phyloP scores from a whole-genome alignment of 2,113 vertebrate species.

The Pholis gunnellus region DNA sequence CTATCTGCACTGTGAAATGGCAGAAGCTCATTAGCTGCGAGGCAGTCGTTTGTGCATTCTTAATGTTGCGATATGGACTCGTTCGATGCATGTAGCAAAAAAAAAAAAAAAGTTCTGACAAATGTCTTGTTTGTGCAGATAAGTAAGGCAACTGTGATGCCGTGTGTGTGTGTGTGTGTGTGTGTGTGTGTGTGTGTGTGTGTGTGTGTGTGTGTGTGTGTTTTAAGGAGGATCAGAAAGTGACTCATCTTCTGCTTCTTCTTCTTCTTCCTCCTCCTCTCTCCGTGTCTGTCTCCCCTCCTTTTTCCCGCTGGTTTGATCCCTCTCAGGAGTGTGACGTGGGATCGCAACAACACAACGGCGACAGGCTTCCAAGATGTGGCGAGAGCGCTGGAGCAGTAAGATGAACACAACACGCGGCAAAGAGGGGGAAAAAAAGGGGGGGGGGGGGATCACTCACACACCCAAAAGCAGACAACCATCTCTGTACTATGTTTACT shows the following conservation, averaged over 20 bases:
- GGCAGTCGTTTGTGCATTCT: constrained; percentile 30
- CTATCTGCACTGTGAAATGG: constrained; percentile 27
- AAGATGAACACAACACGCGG: constrained; percentile 68
- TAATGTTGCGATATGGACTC: constrained; percentile 29
- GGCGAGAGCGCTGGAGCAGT: constrained; percentile 93
- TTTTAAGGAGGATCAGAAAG: constrained; percentile 24
- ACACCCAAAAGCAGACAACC: constrained; percentile 47
- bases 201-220: not conserved
- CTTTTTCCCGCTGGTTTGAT: constrained; percentile 47
- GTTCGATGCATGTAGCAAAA: not conserved
- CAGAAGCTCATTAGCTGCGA: constrained; percentile 57
- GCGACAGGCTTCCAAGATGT: constrained; percentile 91
- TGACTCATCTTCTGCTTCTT: constrained; percentile 21
- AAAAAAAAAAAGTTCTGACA: not conserved
- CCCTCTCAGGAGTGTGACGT: constrained; percentile 88
- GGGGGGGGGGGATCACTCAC: constrained; percentile 26
- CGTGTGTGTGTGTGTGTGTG: constrained; percentile 1
- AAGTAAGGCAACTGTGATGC: constrained; percentile 8
- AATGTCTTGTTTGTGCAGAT: constrained; percentile 27
- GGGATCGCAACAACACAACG: constrained; percentile 93
- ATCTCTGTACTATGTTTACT: constrained; percentile 53
- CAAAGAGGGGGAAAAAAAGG: not conserved
- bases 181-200: not conserved
- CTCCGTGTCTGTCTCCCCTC: constrained; percentile 24
- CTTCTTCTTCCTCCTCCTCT: not conserved